Base-by-base conservation (phyloP, 1,140 invertebrate genomes). In the Geopemphigus sp. region DNA sequence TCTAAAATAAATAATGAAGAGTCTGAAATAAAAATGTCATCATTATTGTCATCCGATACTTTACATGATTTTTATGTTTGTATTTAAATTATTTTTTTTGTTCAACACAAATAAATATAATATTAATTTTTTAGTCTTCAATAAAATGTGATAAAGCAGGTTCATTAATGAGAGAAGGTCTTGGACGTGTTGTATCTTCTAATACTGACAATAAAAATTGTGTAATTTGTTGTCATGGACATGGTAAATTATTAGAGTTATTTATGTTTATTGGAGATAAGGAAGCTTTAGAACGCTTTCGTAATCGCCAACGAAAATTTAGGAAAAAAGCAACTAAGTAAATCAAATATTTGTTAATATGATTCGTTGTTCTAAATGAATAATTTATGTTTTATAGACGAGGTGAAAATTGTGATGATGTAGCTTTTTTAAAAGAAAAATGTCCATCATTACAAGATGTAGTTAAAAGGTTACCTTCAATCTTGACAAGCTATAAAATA, bases 201-300 rank as follows among this genome's bases (percentile, higher is more conserved):
- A 85, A 86, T 17, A 86, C 88, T 53, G 93, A 95, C 85, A 84
- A 85, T 11, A 89, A 89, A 64, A 88, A 91, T 81, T 88, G 88
- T 82, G 84, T 96, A 22, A 83, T 98, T 0, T 90, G 89, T 12
- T 96, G 94, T 86, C 91, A 96, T 85, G 95, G 95, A 6, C 92
- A 88, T 32, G 93, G 96, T 83, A 90, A 90, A 81, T 86, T 88
- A 14, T 85, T 98, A 15, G 97, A 98, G 86, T 85, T 96, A 50
- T 98, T 96, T 85, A 87, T 90, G 66, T 90, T 99, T 81, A 90
- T 91, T 82, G 86, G 89, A 1, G 89, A 93, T 19, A 90, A 92
- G 57, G 92, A 96, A 85, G 89, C 93, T 0, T 88, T 90, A 78
- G 83, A 86, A 39, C 89, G 89, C 82, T 86, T 92, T 81, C 86